phyloP scores from a whole-genome alignment of 2,113 vertebrate genomes.

The Tylochromis polylepis region DNA sequence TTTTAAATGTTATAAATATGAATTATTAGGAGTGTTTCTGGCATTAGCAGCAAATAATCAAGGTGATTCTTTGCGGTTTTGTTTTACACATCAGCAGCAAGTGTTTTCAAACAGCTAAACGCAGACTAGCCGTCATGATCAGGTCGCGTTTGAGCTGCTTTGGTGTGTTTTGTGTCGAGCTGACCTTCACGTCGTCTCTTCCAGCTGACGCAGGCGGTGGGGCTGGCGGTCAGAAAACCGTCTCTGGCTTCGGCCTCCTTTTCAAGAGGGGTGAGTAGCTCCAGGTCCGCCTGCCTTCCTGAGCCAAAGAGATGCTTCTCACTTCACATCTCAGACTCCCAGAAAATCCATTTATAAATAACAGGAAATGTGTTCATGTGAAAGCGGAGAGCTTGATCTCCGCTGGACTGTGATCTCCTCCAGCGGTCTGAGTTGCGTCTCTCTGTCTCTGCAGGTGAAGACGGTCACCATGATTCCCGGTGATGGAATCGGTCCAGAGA shows the following conservation, averaged over 20 bases:
- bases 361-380: not conserved
- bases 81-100: not conserved
- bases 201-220: conserved; percentile 48
- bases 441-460: conserved; percentile 32
- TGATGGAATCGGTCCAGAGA: conserved; percentile 63
- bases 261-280: conserved; percentile 54
- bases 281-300: not conserved
- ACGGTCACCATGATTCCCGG: conserved; percentile 62
- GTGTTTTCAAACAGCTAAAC: not conserved
- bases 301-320: accelerated
- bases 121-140: not conserved
- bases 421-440: not conserved
- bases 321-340: not conserved
- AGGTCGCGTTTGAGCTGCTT: not conserved
- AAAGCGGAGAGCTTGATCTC: not conserved
- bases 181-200: not conserved
- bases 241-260: conserved; percentile 10
- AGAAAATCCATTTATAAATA: not conserved
- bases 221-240: not conserved
- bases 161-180: not conserved
- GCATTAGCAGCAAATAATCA: not conserved
- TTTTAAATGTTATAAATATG: not conserved
- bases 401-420: not conserved
- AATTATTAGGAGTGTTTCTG: not conserved
- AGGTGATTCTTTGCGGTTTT: not conserved